Conservation (phyloP, 1,140 invertebrate species). For the Aradophagus sp. region DNA sequence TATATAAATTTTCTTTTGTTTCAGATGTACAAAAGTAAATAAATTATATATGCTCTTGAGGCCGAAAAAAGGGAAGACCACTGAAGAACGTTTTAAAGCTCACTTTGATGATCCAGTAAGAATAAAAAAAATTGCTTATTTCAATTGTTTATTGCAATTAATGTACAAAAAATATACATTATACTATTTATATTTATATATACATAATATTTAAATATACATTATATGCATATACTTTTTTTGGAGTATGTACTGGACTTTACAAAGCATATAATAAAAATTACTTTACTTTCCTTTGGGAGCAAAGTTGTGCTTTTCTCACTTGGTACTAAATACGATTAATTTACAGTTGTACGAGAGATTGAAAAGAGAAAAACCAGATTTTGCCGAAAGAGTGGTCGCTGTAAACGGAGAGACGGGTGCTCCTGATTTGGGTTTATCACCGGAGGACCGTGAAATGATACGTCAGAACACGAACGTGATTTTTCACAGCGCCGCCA, state of each 20-base stretch:
- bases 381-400: slow-evolving; percentile 75
- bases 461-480: slow-evolving; percentile 76
- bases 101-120: slow-evolving; percentile 77
- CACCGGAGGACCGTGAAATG: slow-evolving; percentile 70
- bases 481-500: slow-evolving; percentile 93
- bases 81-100: slow-evolving; percentile 76
- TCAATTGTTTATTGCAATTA: too few species aligned
- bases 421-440: slow-evolving; percentile 77
- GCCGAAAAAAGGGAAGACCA: slow-evolving; percentile 81
- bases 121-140: slow-evolving; percentile 8
- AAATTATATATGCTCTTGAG: slow-evolving; percentile 82
- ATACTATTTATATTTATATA: too few species aligned
- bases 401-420: slow-evolving; percentile 79
- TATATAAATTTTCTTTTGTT: too few species aligned
- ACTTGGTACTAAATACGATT: too few species aligned
- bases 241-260: too few species aligned
- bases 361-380: slow-evolving; percentile 67
- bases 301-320: too few species aligned
- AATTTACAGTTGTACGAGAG: slow-evolving; percentile 75
- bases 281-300: too few species aligned
- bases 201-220: too few species aligned
- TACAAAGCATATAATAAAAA: too few species aligned
- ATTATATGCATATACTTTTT: too few species aligned
- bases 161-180: too few species aligned
- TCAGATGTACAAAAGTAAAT: slow-evolving; percentile 81